Base-by-base conservation (phyloP, 2,888 invertebrate genomes). In the Athalia circularis region DNA sequence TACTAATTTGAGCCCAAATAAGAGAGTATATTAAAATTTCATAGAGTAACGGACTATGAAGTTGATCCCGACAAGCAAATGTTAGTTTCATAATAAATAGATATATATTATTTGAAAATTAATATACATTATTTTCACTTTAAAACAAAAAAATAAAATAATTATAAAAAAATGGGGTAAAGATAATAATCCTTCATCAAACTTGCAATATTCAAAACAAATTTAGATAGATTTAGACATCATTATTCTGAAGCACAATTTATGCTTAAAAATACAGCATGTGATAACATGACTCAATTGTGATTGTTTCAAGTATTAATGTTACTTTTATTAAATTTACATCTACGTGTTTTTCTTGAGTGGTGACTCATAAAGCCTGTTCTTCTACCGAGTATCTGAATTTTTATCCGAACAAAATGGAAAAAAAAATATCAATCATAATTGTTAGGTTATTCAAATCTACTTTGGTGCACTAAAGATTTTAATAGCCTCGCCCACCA, bases 301-400 rank as follows among this genome's bases (percentile, higher is more conserved):
- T 74, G 79, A 83, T 81, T 78, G 68, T 77, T 80, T 80, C 65
- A 79, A 81, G 77, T 78, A 81, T 83, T 83, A 78, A 61, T 62
- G 52, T 75, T 48, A 75, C n/a, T 61, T 62, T 75, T 64, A 74
- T 74, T 13, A 48, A 62, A 9, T 62, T 64, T 75, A 50, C 75
- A 65, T 29, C 15, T 54, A n/a, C n/a, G 47, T 15, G 43, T 70
- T 68, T 70, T 13, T 45, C 52, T 68, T 68, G 54, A 7, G 4
- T 11, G 54, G 7, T 6, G 9, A 29, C 29, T 29, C 29, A 29
- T 54, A n/a, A 6, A 54, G 7, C 54, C 8, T n/a, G 13, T 13
- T 62, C 13, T 29, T 62, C 3, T 62, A 15, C 15, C 13, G 13
- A 67, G 9, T n/a, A 15, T 67, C 59, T 11, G 11, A 65, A 65